Base-by-base conservation (phyloP, 2,797 vertebrate genomes). In the Nyctalus aviator region DNA sequence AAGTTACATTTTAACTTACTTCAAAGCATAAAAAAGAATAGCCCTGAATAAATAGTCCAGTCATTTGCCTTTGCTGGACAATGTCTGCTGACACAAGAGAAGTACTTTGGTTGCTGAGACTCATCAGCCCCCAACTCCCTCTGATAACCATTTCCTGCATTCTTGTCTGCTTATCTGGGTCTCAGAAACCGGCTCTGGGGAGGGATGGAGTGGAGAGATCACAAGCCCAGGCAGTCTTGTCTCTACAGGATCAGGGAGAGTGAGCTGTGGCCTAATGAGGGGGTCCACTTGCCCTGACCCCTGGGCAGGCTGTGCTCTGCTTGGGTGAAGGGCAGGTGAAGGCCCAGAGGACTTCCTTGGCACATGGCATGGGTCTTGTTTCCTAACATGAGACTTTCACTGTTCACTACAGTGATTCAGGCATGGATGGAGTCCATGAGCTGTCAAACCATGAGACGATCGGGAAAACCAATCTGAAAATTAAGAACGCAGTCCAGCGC, bases 11-110 rank as follows among this genome's bases (percentile, higher is more conserved):
- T 82, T 55, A 32, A 50, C 37, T 77, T 48, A 87, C 12, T 94
- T n/a, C 82, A 55, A 81, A 69, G 25, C 30, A 62, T 53, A 59
- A 30, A 3, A 55, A 55, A 86, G 50, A 88, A 50, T 18, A 82
- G 64, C 25, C 53, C 13, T 1, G 50, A 57, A 71, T 90, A 77
- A 78, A 84, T 59, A 79, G 50, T 88, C 76, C 41, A 41, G 59
- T 30, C 62, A 21, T 44, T 59, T 50, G 48, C 73, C 53, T 81
- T 35, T 37, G 71, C 72, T 62, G 94, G 57, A 85, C 82, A 21
- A 94, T 88, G 55, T 94, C n/a, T 79, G 76, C 46, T 21, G 89
- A 89, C 46, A 83, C 79, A 41, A 75, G 11, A 94, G 86, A 84
- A 88, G 73, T 48, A 71, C 46, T 46, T 66, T 55, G 1, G 23